Evolutionary conservation across 64 coral and sea anemone genomes (phyloP), one percentile per base, ranked within the genome.

Genomic region (Montipora foliosa): DNA sequence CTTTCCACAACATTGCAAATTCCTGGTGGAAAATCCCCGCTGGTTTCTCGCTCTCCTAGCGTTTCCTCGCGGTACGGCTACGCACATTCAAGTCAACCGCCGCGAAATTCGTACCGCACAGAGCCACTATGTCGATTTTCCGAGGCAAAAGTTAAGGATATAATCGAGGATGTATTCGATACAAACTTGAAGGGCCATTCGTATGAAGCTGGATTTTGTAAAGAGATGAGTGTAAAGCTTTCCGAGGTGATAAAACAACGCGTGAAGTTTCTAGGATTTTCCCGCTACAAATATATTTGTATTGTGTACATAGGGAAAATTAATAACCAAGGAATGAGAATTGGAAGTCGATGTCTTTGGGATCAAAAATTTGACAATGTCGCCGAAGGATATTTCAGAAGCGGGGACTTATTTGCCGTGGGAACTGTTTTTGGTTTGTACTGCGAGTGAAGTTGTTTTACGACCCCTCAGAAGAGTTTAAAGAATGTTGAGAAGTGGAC

Each of bases 351-450:
- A 4, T 98, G 96, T 37, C 76, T 98, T 17, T 98, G 96, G 84
- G 87, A 98, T 75, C 88, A 89, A 64, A 82, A 76, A 10, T 67
- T 81, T 74, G 93, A 98, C 74, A 95, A 94, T 17, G 84, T 98
- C n/a, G 96, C 93, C 0, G 96, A 98, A 50, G 93, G 50, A 44
- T 92, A 74, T 17, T 95, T 78, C 15, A 92, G 96, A 49, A 95
- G 89, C 46, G 93, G 96, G 4, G 82, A 98, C 58, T 48, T 98
- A 20, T 98, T 89, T 61, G 96, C 93, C 17, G 49, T 98, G 4
- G 93, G 89, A 6, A 98, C 96, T 68, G 93, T 98, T 71, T 95
- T 92, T 91, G 96, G 96, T 24, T 45, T 93, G 44, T 98, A 94
- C 80, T 94, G 58, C 51, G 96, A 98, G 80, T 98, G 79, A 79